Percentiles rank a stretch among this genome's conserved stretches.
phyloP scores from a whole-genome alignment of 2,113 vertebrate genomes.

The Chrysochloris asiatica region DNA sequence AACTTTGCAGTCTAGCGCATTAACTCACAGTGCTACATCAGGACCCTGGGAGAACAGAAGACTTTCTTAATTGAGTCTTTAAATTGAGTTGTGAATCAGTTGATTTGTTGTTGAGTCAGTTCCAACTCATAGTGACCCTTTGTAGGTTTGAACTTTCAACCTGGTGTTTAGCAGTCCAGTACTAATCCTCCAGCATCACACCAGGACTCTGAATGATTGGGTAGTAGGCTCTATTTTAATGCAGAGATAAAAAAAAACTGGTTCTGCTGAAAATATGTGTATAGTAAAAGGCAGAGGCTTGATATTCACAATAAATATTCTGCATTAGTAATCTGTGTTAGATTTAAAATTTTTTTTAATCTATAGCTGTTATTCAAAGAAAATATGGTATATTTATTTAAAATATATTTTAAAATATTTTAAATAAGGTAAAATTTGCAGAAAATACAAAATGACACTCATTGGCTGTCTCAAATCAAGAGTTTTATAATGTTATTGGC shows the following conservation, averaged over 20 bases:
- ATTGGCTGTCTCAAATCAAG: not conserved
- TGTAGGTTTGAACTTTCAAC: too few species aligned
- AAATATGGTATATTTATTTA: too few species aligned
- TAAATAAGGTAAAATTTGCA: slow-evolving; percentile 28
- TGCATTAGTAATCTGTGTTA: not conserved
- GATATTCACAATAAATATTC: not conserved
- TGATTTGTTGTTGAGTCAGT: too few species aligned
- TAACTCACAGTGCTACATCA: too few species aligned
- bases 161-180: too few species aligned
- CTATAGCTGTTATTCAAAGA: slow-evolving; percentile 14
- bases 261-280: not conserved
- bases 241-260: not conserved
- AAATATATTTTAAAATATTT: not conserved
- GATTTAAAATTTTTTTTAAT: slow-evolving; percentile 8
- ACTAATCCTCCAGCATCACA: too few species aligned
- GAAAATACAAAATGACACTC: slow-evolving; percentile 17
- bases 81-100: too few species aligned
- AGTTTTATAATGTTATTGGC: not conserved
- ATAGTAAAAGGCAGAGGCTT: not conserved
- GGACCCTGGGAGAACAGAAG: slow-evolving; percentile 37
- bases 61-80: slow-evolving; percentile 47
- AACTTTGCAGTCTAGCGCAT: too few species aligned
- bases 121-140: too few species aligned
- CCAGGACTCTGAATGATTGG: slow-evolving; percentile 30
- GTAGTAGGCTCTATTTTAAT: slow-evolving; percentile 34